A percentile compares a stretch with the other conserved stretches of the same genome.
Evolutionary conservation across 2,888 invertebrate species (phyloP).

Genomic region (Mystacides longicornis): DNA sequence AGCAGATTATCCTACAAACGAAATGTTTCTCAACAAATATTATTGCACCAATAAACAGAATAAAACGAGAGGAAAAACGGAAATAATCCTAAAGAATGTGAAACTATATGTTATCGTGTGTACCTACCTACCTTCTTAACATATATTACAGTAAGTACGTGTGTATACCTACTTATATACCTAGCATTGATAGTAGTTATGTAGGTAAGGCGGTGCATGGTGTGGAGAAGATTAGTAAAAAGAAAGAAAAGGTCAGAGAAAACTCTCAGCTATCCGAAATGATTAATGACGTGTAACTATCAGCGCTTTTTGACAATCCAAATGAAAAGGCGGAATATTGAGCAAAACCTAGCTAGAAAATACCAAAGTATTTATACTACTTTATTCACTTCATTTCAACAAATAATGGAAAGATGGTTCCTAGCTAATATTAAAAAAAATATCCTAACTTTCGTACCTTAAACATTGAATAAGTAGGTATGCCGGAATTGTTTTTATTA

Average conservation of each 20-base stretch:
- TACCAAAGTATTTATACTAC: too few species aligned
- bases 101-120: not conserved
- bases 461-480: too few species aligned
- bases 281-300: slow-evolving; percentile 1
- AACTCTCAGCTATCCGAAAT: not conserved
- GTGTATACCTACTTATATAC: too few species aligned
- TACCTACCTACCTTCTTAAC: too few species aligned
- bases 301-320: slow-evolving; percentile 5
- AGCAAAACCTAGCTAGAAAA: not conserved
- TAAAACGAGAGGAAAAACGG: not conserved
- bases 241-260: not conserved
- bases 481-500: too few species aligned
- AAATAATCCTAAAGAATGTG: not conserved
- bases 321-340: not conserved
- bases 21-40: not conserved
- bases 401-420: too few species aligned
- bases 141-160: too few species aligned
- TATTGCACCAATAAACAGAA: not conserved
- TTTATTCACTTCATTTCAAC: too few species aligned
- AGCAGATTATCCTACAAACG: not conserved
- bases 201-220: not conserved
- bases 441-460: too few species aligned
- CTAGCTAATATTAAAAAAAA: too few species aligned
- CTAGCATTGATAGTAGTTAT: not conserved
- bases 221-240: not conserved